Evolutionary conservation across 2,888 invertebrate species (phyloP).

Genomic region (Chloroclystis v-ata): DNA sequence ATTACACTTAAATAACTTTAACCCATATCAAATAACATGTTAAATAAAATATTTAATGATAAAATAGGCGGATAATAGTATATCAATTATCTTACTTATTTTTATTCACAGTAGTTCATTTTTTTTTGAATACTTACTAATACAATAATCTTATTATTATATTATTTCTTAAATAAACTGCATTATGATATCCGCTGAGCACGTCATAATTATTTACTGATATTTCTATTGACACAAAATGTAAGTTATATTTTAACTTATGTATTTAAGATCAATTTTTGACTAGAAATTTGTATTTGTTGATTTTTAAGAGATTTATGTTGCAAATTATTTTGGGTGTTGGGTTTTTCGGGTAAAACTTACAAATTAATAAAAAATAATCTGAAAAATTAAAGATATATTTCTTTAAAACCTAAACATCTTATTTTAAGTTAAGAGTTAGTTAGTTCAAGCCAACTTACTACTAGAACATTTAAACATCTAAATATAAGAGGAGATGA

Average conservation of each 20-base stretch:
- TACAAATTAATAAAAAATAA: slow-evolving; percentile 33
- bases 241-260: slow-evolving; percentile 8
- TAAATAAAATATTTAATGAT: not conserved
- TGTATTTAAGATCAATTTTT: slow-evolving; percentile 12
- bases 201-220: slow-evolving; percentile 2
- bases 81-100: slow-evolving; percentile 37
- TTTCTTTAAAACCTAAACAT: no score
- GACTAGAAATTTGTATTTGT: slow-evolving; percentile 20
- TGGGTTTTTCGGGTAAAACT: slow-evolving; percentile 47
- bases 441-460: no score
- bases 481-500: no score
- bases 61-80: slow-evolving; percentile 34
- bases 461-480: no score
- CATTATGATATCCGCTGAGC: slow-evolving; percentile 9
- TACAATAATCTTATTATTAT: slow-evolving; percentile 2
- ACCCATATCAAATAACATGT: no score
- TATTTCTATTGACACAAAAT: slow-evolving; percentile 1
- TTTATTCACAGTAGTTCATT: slow-evolving; percentile 2
- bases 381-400: no score
- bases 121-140: not conserved
- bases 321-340: slow-evolving; percentile 33
- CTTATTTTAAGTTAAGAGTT: no score
- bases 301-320: slow-evolving; percentile 34
- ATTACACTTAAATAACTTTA: not conserved
- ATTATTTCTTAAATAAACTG: slow-evolving; percentile 4